phyloP scores from a whole-genome alignment of 2,888 invertebrate species.

The Trichopria drosophilae region DNA sequence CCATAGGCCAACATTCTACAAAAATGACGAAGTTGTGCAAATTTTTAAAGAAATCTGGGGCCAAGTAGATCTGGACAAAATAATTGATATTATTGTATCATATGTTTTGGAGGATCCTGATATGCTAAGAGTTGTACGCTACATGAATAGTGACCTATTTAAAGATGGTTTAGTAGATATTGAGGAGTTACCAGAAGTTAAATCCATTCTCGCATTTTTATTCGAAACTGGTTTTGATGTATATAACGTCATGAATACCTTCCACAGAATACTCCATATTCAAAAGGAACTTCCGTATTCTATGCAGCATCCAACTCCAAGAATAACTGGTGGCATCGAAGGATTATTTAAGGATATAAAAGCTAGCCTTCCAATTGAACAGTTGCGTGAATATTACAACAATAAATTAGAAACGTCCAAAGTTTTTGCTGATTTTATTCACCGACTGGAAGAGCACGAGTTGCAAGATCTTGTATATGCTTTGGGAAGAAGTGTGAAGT shows the following conservation, averaged over 20 bases:
- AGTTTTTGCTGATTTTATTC: constrained; percentile 37
- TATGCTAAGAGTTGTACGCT: constrained; percentile 36
- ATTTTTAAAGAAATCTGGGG: constrained; percentile 32
- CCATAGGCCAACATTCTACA: neutral
- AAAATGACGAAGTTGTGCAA: constrained; percentile 24
- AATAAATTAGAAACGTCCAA: constrained; percentile 37
- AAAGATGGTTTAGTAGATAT: constrained; percentile 33
- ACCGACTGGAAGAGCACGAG: constrained; percentile 33
- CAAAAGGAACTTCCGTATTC: neutral
- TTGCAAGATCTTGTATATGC: constrained; percentile 35
- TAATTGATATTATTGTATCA: constrained; percentile 18
- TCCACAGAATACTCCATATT: constrained; percentile 24
- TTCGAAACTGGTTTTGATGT: constrained; percentile 29
- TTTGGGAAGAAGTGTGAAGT: constrained; percentile 26
- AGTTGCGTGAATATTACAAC: constrained; percentile 35
- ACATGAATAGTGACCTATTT: constrained; percentile 38
- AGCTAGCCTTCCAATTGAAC: constrained; percentile 35
- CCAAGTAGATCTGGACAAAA: constrained; percentile 31
- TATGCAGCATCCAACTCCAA: constrained; percentile 1
- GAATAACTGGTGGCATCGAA: constrained; percentile 35
- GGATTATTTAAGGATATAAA: constrained; percentile 38
- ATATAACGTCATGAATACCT: constrained; percentile 28
- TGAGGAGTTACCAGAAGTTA: constrained; percentile 32
- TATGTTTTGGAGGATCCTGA: constrained; percentile 36
- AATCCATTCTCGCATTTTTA: constrained; percentile 29